A percentile compares a stretch with the other conserved stretches of the same genome.
phyloP scores from a whole-genome alignment of 2,113 vertebrate species.

The Smithornis capensis region DNA sequence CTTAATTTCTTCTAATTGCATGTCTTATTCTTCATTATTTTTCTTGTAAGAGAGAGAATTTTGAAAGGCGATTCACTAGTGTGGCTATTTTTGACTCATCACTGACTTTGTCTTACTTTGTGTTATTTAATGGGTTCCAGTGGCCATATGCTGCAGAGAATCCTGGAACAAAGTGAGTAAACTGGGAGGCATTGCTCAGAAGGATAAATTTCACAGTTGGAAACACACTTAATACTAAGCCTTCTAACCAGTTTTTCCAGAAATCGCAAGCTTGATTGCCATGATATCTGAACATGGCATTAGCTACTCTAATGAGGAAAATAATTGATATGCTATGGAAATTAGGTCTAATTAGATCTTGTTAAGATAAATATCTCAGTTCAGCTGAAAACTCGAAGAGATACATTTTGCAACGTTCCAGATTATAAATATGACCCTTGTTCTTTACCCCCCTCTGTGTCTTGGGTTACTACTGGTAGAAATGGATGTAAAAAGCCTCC shows the following conservation, averaged over 20 bases:
- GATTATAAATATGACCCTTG: constrained; percentile 49
- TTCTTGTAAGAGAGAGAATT: constrained; percentile 58
- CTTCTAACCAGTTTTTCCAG: constrained; percentile 65
- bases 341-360: constrained; percentile 65
- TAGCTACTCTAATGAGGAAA: constrained; percentile 63
- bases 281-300: constrained; percentile 68
- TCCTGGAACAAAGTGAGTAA: constrained; percentile 69
- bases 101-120: constrained; percentile 60
- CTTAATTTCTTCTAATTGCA: constrained; percentile 66
- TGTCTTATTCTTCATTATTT: constrained; percentile 57
- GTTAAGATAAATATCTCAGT: constrained; percentile 64
- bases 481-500: constrained; percentile 3
- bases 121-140: constrained; percentile 67
- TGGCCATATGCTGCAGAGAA: constrained; percentile 61
- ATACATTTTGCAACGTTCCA: constrained; percentile 37
- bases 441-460: background rate
- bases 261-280: constrained; percentile 57
- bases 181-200: constrained; percentile 58
- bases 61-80: constrained; percentile 59
- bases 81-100: constrained; percentile 69
- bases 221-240: constrained; percentile 54
- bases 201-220: constrained; percentile 70
- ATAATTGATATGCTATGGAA: constrained; percentile 66
- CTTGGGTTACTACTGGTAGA: constrained; percentile 15
- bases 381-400: constrained; percentile 45